A percentile compares a stretch with the other conserved stretches of the same genome.
These are phyloP conservation scores for Seriola aureovittata DNA, from an alignment of 2,113 vertebrate species.

Conservation along the genomic window DNA sequence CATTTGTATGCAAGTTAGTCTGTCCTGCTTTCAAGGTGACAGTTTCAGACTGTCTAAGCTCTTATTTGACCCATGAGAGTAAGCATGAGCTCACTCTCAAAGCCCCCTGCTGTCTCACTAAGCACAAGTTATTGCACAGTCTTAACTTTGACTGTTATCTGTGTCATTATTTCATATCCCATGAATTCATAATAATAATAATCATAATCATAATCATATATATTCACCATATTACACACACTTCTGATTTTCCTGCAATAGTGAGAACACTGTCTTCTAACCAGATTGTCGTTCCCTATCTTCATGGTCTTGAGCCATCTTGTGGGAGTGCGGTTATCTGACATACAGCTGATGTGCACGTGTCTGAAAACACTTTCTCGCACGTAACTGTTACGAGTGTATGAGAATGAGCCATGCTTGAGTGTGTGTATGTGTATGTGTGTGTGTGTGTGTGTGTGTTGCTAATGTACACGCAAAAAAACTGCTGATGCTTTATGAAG, in stretches of 20 bases:
- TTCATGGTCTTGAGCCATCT: constrained; percentile 50
- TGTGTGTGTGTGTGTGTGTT: too few species aligned
- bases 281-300: constrained; percentile 61
- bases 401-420: too few species aligned
- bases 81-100: constrained; percentile 33
- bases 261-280: constrained; percentile 60
- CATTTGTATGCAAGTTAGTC: constrained; percentile 29
- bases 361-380: not conserved
- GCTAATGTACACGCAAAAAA: not conserved
- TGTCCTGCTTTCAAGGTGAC: constrained; percentile 53
- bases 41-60: constrained; percentile 46
- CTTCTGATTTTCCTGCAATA: constrained; percentile 57
- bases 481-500: constrained; percentile 51
- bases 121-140: constrained; percentile 46
- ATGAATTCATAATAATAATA: constrained; percentile 72
- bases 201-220: constrained; percentile 35
- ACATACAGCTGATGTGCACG: constrained; percentile 49
- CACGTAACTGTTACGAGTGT: too few species aligned
- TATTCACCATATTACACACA: constrained; percentile 73
- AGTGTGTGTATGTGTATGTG: too few species aligned
- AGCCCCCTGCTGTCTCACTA: constrained; percentile 28
- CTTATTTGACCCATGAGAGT: constrained; percentile 49
- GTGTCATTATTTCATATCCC: constrained; percentile 70
- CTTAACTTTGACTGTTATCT: constrained; percentile 65
- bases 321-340: constrained; percentile 45